Percentiles rank a stretch among this genome's conserved stretches.
These are phyloP conservation scores for Neotoxoptera formosana DNA, from an alignment of 1,140 invertebrate genomes.

Conservation along the genomic window DNA sequence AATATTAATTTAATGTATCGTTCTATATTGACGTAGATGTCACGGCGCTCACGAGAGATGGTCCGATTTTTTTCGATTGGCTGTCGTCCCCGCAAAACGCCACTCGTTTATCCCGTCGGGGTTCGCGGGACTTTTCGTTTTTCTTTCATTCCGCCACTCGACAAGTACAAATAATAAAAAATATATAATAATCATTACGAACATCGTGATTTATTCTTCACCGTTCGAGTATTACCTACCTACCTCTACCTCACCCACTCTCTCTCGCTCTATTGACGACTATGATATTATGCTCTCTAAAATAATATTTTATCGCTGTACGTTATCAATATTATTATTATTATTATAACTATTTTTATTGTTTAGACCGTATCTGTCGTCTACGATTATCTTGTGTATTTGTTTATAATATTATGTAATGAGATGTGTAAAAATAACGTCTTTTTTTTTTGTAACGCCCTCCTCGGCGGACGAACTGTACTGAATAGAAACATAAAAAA, in stretches of 20 bases:
- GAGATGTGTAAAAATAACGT: background rate
- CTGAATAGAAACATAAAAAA: slow-evolving; percentile 6
- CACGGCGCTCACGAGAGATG: background rate
- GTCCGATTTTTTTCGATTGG: background rate
- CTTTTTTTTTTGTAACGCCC: background rate
- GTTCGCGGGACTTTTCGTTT: background rate
- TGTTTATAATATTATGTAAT: background rate
- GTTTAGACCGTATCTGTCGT: background rate
- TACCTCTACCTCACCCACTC: background rate
- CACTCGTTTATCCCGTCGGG: background rate
- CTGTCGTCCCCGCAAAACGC: background rate
- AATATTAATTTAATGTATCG: background rate
- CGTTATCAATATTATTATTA: slow-evolving; percentile 15
- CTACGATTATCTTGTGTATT: background rate
- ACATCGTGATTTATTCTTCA: background rate
- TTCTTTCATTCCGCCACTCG: background rate
- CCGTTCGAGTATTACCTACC: background rate
- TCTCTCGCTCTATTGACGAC: background rate
- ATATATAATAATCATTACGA: background rate
- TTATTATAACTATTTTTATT: background rate
- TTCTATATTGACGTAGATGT: background rate
- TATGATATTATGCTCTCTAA: background rate
- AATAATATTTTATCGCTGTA: background rate
- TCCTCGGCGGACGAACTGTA: background rate
- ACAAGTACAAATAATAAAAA: background rate